phyloP scores from a whole-genome alignment of 2,113 vertebrate genomes.

The Notothenia rossii region DNA sequence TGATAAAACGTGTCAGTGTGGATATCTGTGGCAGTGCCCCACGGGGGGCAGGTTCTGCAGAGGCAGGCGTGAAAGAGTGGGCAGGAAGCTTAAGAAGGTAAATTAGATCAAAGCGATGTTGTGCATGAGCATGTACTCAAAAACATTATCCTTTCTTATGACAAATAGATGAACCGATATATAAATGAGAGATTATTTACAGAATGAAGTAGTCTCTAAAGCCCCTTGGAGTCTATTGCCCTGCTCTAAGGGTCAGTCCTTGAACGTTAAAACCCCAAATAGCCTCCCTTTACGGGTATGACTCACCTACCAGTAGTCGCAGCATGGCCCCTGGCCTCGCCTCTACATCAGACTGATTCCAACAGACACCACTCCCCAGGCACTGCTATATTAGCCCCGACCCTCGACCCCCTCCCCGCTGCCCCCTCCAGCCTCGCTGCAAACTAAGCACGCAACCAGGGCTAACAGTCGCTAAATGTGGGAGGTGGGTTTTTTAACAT shows the following conservation, averaged over 20 bases:
- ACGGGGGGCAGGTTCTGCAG: constrained; percentile 29
- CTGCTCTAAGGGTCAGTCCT: constrained; percentile 22
- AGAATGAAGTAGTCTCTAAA: background rate
- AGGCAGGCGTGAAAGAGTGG: constrained; percentile 54
- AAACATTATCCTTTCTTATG: constrained; percentile 5
- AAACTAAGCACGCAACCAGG: constrained; percentile 43
- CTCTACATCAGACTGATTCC: constrained; percentile 69
- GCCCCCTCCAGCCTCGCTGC: constrained; percentile 23
- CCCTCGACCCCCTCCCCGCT: constrained; percentile 15
- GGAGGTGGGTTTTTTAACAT: constrained; percentile 29
- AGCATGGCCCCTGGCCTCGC: constrained; percentile 44
- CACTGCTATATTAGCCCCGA: constrained; percentile 44
- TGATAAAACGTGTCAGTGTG: constrained; percentile 65
- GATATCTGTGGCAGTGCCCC: constrained; percentile 48
- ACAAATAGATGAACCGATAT: background rate
- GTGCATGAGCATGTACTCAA: background rate
- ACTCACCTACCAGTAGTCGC: constrained; percentile 65
- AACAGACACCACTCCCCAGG: constrained; percentile 65
- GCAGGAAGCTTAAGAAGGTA: constrained; percentile 13
- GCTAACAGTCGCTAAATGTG: constrained; percentile 42
- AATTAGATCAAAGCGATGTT: constrained; percentile 30
- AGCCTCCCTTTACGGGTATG: constrained; percentile 53
- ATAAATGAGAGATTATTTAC: background rate
- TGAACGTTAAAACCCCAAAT: constrained; percentile 43
- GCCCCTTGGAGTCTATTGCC: background rate